These are phyloP conservation scores for Montipora capricornis DNA, from an alignment of 64 coral and sea anemone species.

Conservation along the genomic window DNA sequence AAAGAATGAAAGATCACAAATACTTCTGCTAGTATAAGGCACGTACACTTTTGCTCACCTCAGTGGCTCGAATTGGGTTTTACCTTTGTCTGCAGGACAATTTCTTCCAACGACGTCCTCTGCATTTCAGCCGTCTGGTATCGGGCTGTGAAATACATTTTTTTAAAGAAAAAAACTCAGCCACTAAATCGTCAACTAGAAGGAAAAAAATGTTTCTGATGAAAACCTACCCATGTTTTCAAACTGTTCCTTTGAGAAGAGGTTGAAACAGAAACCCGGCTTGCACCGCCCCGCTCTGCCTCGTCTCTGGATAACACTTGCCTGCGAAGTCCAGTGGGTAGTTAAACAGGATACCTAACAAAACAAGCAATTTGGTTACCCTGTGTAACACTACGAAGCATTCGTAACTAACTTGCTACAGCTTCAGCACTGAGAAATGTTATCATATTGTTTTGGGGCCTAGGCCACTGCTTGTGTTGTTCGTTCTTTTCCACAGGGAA, in stretches of 20 bases:
- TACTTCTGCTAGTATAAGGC: too few species aligned
- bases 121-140: constrained; percentile 87
- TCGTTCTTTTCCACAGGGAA: too few species aligned
- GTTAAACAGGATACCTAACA: constrained; percentile 77
- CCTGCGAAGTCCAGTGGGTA: constrained; percentile 79
- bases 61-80: neutral
- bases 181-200: neutral
- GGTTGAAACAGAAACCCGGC: constrained; percentile 84
- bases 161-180: neutral
- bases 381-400: neutral
- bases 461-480: too few species aligned
- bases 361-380: neutral
- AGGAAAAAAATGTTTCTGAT: neutral
- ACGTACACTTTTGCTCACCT: too few species aligned
- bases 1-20: neutral
- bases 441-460: too few species aligned
- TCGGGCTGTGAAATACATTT: constrained; percentile 34
- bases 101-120: constrained; percentile 86
- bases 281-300: constrained; percentile 81
- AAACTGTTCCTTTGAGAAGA: constrained; percentile 79
- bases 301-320: constrained; percentile 76
- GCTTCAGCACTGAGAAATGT: too few species aligned
- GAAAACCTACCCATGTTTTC: constrained; percentile 75
- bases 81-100: constrained; percentile 92
- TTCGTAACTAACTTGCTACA: too few species aligned